These are phyloP conservation scores for Alviniconcha marisindica DNA, from an alignment of 1,140 invertebrate species.

Conservation along the genomic window DNA sequence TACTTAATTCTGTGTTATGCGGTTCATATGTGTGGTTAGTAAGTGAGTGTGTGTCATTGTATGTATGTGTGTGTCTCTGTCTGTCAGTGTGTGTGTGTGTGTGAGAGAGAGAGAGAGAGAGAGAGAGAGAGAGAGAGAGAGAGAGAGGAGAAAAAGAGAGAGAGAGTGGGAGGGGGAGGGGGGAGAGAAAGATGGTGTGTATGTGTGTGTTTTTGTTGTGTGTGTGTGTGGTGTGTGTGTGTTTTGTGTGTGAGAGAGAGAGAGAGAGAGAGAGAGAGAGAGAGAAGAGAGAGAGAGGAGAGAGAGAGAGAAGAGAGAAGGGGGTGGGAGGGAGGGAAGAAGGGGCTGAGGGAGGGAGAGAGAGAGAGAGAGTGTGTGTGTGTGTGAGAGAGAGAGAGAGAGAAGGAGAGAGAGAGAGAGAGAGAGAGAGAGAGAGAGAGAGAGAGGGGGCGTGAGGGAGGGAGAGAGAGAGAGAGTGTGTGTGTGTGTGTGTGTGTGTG, in stretches of 20 bases:
- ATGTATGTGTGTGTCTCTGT: background rate
- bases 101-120: background rate
- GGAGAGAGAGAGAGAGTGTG: background rate
- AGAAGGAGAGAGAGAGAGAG: background rate
- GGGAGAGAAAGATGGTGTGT: no score
- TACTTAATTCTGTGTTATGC: no score
- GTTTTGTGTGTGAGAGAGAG: no score
- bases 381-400: background rate
- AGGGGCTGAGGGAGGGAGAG: no score
- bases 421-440: background rate
- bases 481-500: no score
- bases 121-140: no score
- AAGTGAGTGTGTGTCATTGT: background rate
- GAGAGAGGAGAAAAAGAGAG: no score
- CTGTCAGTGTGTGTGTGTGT: background rate
- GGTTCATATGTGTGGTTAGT: no score
- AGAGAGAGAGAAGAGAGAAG: background rate
- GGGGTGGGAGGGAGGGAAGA: conserved; percentile 6
- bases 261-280: no score
- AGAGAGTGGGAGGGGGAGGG: no score
- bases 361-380: background rate
- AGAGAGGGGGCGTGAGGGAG: background rate
- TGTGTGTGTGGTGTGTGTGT: no score
- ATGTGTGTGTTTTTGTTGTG: no score
- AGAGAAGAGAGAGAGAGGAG: background rate